Conservation (phyloP, 37 sponge, comb jelly and placozoan species). For the Sycon ciliatum region DNA sequence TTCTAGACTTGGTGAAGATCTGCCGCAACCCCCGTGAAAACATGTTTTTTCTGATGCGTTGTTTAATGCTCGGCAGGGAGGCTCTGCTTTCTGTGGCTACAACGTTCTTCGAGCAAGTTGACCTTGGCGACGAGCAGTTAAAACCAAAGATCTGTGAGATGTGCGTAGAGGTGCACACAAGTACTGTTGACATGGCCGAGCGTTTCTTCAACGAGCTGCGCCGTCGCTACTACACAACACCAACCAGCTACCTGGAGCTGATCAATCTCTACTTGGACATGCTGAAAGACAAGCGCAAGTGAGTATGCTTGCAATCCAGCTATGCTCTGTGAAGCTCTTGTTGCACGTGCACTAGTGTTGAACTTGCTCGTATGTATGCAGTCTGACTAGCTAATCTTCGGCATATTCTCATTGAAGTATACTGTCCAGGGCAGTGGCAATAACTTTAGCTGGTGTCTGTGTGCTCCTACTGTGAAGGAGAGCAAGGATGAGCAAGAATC, state of each 20-base stretch:
- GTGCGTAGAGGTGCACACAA: conserved; percentile 94
- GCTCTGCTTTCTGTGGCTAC: conserved; percentile 91
- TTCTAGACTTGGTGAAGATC: too few relatives aligned
- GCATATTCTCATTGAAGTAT: too few relatives aligned
- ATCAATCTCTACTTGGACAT: conserved; percentile 87
- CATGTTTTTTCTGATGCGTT: neutral
- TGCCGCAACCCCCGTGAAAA: neutral
- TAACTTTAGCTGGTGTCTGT: too few relatives aligned
- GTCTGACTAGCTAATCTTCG: too few relatives aligned
- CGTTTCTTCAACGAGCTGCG: conserved; percentile 84
- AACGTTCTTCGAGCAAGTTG: conserved; percentile 87
- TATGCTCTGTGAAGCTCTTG: too few relatives aligned
- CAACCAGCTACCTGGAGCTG: conserved; percentile 95
- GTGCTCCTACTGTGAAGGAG: too few relatives aligned
- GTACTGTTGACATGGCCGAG: conserved; percentile 82
- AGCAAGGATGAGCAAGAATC: too few relatives aligned
- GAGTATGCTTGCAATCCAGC: too few relatives aligned
- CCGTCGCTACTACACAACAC: conserved; percentile 93
- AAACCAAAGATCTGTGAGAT: conserved; percentile 68
- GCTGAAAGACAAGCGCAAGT: conserved; percentile 88
- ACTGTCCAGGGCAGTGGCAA: too few relatives aligned
- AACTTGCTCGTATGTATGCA: too few relatives aligned
- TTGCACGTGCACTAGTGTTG: too few relatives aligned
- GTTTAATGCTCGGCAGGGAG: conserved; percentile 38
- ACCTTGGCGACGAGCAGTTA: conserved; percentile 71